These are phyloP conservation scores for Acanthisitta chloris DNA, from an alignment of 2,113 vertebrate genomes.

Conservation along the genomic window DNA sequence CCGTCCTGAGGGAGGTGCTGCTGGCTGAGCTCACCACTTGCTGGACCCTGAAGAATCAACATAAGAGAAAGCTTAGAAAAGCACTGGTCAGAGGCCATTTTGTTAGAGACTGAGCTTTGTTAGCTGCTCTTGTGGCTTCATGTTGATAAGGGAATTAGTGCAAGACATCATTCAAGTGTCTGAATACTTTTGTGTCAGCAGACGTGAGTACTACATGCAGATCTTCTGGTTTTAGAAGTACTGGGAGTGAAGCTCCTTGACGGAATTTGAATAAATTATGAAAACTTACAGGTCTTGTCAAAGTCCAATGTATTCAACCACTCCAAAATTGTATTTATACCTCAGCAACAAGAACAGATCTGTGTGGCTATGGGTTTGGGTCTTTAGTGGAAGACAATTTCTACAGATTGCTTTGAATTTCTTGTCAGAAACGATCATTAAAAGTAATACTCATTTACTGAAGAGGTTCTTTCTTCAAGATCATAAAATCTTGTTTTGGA, in stretches of 20 bases:
- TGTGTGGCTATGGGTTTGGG: background rate
- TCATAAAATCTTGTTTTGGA: background rate
- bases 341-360: background rate
- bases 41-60: background rate
- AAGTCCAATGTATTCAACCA: background rate
- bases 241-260: background rate
- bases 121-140: background rate
- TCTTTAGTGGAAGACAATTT: background rate
- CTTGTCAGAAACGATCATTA: background rate
- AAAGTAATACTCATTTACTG: background rate
- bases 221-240: background rate
- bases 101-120: background rate
- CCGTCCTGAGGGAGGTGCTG: background rate
- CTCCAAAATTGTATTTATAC: background rate
- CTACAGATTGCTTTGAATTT: background rate
- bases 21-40: background rate
- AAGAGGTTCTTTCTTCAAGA: background rate
- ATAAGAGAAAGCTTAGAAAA: background rate
- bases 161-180: background rate
- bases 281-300: background rate
- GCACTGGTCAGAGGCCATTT: background rate
- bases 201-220: rapidly evolving
- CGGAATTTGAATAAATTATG: background rate
- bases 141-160: background rate
- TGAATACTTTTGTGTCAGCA: background rate